phyloP scores from a whole-genome alignment of 1,140 invertebrate genomes.

The Neodiprion virginianus region DNA sequence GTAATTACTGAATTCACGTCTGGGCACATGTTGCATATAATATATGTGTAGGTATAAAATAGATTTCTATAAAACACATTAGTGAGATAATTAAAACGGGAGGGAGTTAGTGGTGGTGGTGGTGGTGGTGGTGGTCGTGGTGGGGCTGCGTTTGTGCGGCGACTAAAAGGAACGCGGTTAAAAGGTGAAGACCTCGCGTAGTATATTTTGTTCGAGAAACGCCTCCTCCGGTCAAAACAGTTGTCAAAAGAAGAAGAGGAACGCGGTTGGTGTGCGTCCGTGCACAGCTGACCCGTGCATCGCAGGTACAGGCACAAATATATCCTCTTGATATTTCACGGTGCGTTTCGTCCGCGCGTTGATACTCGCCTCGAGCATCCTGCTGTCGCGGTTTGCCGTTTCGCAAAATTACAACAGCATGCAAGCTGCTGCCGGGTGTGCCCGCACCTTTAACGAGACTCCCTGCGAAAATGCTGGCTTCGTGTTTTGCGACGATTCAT shows the following conservation, averaged over 20 bases:
- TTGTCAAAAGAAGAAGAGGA: neutral
- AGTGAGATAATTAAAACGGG: neutral
- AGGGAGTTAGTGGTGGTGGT: neutral
- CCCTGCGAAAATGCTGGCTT: neutral
- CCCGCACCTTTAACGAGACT: neutral
- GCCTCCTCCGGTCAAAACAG: neutral
- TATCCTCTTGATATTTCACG: neutral
- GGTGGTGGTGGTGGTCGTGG: neutral
- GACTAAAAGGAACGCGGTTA: neutral
- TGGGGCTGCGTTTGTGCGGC: neutral
- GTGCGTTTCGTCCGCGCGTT: neutral
- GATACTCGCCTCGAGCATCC: neutral
- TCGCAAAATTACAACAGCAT: neutral
- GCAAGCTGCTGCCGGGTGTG: neutral
- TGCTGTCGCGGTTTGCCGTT: neutral
- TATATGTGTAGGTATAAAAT: too few relatives aligned
- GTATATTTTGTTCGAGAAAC: neutral
- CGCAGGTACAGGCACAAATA: too few relatives aligned
- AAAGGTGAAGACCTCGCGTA: neutral
- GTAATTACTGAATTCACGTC: too few relatives aligned
- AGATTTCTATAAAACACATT: too few relatives aligned
- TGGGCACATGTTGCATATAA: too few relatives aligned
- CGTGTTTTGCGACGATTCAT: neutral
- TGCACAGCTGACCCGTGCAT: neutral
- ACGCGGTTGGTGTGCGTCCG: neutral